Evolutionary conservation across 2,797 vertebrate genomes (phyloP), one percentile per base, ranked within the genome.

Genomic region (Sebastes trivittatus): DNA sequence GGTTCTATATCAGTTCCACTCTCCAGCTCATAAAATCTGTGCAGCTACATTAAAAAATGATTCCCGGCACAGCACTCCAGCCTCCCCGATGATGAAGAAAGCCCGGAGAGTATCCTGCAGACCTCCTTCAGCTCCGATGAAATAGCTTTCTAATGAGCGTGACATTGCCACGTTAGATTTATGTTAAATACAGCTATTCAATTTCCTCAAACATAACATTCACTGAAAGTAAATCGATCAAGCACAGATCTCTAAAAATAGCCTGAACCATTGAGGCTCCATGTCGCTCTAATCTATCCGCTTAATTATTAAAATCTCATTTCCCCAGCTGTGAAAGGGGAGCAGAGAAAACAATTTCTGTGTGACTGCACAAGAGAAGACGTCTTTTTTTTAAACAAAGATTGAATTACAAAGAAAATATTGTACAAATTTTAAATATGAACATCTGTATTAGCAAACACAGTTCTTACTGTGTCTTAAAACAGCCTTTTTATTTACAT

Each of bases 291-390:
- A 63, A 74, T 83, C 58, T 63, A 77, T 73, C 36, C 18, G 25
- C 32, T 88, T 52, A 84, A 86, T 82, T 88, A 86, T 89, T 86
- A 54, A 87, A 90, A 88, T 82, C 56, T 56, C 3, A 83, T 85
- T 85, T 77, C 69, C 65, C 49, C 42, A 46, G 32, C 55, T 62
- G 63, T 59, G 18, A 76, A 32, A 77, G 42, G 32, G 42, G 52
- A 58, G 38, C 1, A 14, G 34, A 3, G 36, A 84, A 71, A 85
- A 68, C 62, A 2, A 79, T 82, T 56, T 77, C 2, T 80, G 29
- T 59, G n/a, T 5, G 22, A 62, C 52, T 60, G 46, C 25, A 58
- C 7, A 56, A 10, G 14, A 63, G 7, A 60, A 27, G 11, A 68
- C 6, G 10, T 9, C 59, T 27, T 66, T 56, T 14, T 29, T 34